A percentile compares a stretch with the other conserved stretches of the same genome.
Evolutionary conservation across 2,888 invertebrate species (phyloP).

Genomic region (Mythimna ferrago): DNA sequence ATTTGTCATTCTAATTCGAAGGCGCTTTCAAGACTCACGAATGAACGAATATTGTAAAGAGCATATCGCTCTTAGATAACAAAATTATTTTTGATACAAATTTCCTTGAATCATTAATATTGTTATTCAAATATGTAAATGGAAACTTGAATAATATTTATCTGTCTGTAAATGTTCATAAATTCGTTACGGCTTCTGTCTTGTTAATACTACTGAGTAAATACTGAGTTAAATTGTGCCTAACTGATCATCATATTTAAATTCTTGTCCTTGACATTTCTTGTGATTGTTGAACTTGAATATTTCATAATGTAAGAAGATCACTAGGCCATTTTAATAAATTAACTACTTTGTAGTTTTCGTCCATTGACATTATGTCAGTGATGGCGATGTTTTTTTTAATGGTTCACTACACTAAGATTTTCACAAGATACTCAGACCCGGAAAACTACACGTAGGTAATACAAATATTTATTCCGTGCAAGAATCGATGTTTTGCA

Average conservation of each 20-base stretch:
- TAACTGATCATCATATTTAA: slow-evolving; percentile 5
- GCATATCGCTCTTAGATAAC: slow-evolving; percentile 47
- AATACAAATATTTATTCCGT: no score
- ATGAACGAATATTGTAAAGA: slow-evolving; percentile 43
- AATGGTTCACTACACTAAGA: no score
- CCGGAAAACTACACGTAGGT: no score
- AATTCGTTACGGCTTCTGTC: slow-evolving; percentile 41
- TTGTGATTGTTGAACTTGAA: background rate
- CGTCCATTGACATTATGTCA: no score
- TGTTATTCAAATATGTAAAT: slow-evolving; percentile 54
- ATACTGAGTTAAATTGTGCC: background rate
- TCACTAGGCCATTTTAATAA: background rate
- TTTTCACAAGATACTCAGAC: no score
- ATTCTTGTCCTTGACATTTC: slow-evolving; percentile 8
- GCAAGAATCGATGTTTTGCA: no score
- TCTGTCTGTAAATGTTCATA: slow-evolving; percentile 35
- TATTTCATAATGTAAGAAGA: background rate
- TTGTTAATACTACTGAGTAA: slow-evolving; percentile 15
- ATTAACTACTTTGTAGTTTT: background rate
- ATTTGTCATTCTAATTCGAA: slow-evolving; percentile 65
- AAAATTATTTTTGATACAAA: slow-evolving; percentile 53
- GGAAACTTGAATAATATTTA: slow-evolving; percentile 37
- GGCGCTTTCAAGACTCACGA: slow-evolving; percentile 38
- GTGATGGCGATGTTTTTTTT: no score
- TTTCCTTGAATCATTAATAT: slow-evolving; percentile 51